Evolutionary conservation across 2,113 vertebrate genomes (phyloP).

Genomic region (Illadopsis cleaveri): DNA sequence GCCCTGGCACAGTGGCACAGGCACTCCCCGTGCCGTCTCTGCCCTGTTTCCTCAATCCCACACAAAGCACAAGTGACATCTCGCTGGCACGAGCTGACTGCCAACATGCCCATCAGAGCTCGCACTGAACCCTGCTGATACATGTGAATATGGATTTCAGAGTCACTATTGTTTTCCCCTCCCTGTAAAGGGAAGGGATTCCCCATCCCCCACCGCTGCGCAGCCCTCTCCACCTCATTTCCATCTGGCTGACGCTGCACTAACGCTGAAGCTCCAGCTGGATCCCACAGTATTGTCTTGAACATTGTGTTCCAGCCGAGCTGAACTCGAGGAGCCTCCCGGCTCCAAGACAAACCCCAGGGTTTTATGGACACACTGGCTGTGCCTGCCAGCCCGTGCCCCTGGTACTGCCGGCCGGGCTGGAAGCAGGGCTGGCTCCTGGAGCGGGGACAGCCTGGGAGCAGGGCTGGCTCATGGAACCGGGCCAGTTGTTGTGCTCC

Average conservation of each 20-base stretch:
- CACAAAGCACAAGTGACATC: conserved; percentile 24
- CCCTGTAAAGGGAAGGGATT: background rate
- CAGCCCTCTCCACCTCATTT: conserved; percentile 60
- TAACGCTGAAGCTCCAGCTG: conserved; percentile 66
- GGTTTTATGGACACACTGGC: background rate
- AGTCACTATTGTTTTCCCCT: conserved; percentile 5
- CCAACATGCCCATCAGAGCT: background rate
- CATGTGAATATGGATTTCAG: background rate
- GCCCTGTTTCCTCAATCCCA: background rate
- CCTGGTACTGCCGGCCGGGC: background rate
- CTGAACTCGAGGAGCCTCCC: conserved; percentile 69
- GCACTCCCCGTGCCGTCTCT: background rate
- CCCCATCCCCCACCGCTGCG: conserved; percentile 5
- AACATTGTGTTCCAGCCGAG: conserved; percentile 82
- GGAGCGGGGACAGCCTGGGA: background rate
- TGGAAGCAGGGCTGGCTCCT: background rate
- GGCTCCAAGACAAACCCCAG: conserved; percentile 34
- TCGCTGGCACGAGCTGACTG: background rate
- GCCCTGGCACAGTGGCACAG: background rate
- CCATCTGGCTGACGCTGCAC: conserved; percentile 69
- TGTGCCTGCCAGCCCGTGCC: conserved; percentile 14
- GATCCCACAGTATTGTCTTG: conserved; percentile 68
- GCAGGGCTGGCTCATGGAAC: conserved; percentile 6
- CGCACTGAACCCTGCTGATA: background rate
- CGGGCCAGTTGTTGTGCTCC: conserved; percentile 48